These are phyloP conservation scores for Misgurnus mizolepis DNA, from an alignment of 2,113 vertebrate genomes.

Conservation along the genomic window DNA sequence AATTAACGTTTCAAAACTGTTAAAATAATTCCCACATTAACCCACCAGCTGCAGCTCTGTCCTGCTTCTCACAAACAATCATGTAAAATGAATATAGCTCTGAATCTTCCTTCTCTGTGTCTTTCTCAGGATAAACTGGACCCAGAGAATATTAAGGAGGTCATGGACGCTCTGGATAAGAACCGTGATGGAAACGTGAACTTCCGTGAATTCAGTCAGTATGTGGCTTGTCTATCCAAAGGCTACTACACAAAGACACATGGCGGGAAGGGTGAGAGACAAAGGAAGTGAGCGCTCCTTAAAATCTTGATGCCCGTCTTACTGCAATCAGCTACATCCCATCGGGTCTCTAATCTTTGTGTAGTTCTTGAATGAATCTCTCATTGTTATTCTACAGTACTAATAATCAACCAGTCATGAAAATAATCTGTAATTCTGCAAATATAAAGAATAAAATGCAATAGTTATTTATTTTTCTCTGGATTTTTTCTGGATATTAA, in stretches of 20 bases:
- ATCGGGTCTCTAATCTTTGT: not conserved
- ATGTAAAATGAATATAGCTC: not conserved
- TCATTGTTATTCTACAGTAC: too few relatives aligned
- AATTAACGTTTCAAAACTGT: too few relatives aligned
- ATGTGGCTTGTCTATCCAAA: slow-evolving; percentile 60
- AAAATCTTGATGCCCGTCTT: not conserved
- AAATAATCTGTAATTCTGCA: too few relatives aligned
- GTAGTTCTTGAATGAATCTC: not conserved
- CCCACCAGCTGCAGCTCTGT: too few relatives aligned
- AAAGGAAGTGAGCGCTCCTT: slow-evolving; percentile 5
- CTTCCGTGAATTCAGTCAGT: slow-evolving; percentile 69
- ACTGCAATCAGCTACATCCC: not conserved
- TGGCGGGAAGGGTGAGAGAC: slow-evolving; percentile 45
- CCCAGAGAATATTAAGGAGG: slow-evolving; percentile 60
- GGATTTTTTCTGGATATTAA: not conserved
- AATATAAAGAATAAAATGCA: not conserved
- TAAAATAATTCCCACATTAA: too few relatives aligned
- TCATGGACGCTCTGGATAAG: slow-evolving; percentile 67
- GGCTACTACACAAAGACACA: slow-evolving; percentile 62
- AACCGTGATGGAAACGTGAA: slow-evolving; percentile 71
- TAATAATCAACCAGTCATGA: too few relatives aligned
- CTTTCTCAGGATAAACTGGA: slow-evolving; percentile 60
- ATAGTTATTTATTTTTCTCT: not conserved
- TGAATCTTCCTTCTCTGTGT: not conserved
- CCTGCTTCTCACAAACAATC: too few relatives aligned